Evolutionary conservation across 1,140 invertebrate species (phyloP), one percentile per base, ranked within the genome.

Genomic region (Drosophila varians): DNA sequence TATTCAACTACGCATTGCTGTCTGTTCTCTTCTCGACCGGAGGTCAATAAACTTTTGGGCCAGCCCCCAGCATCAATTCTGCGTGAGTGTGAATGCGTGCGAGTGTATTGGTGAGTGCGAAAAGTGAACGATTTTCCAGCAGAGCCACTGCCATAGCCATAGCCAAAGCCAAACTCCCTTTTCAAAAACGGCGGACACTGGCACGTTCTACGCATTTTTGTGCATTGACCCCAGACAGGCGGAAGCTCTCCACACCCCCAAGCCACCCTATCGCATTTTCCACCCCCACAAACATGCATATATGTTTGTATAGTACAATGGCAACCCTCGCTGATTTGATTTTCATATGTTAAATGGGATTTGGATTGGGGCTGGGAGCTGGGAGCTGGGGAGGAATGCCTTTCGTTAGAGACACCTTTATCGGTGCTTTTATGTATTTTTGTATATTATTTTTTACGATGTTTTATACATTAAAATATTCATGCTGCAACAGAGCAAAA

Each of bases 171-270:
- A 48, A 46, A 54, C 19, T 36, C 14, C 57, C 40, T 18, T 45
- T 42, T 61, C 26, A 31, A 48, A 57, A 48, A 54, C 43, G 38
- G 25, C 61, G 61, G 61, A 53, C 69, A 48, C 60, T 47, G 61
- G 65, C 72, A 84, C 62, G 76, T 84, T 80, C 82, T 86, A 86
- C 80, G 80, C 80, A 86, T 77, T 86, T 86, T 86, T 86, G 80
- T 86, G 68, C 80, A 80, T 84, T 84, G 80, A 84, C 80, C 80
- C 76, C 80, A 78, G 62, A 45, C 62, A 66, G 62, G 66, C 62
- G 62, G 46, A 52, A 66, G 61, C 38, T 60, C 46, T 18, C 46
- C 21, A 6, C 40, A 14, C 42, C 23, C 38, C 21, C 21, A 21
- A 21, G 28, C 26, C 40, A 31, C 9, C n/a, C 18, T 43, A 12